These are phyloP conservation scores for Bufo gargarizans DNA, from an alignment of 2,113 vertebrate species.

Conservation along the genomic window DNA sequence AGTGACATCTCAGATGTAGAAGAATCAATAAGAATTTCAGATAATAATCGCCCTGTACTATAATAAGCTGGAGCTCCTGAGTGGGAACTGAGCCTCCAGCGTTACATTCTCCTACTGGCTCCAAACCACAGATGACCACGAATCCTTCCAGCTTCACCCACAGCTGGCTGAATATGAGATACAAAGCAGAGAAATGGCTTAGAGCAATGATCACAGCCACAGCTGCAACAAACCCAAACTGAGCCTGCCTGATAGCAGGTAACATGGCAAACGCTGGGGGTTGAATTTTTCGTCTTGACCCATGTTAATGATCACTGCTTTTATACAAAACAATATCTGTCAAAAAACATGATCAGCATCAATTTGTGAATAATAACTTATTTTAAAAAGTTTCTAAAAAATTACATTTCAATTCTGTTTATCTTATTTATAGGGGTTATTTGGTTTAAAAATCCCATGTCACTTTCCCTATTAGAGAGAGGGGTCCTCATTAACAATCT, in stretches of 20 bases:
- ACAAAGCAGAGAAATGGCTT: background rate
- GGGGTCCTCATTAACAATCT: too few species aligned
- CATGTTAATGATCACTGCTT: constrained; percentile 17
- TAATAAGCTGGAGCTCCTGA: background rate
- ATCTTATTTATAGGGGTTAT: too few species aligned
- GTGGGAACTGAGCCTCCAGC: constrained; percentile 2
- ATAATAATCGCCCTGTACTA: background rate
- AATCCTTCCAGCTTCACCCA: background rate
- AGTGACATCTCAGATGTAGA: background rate
- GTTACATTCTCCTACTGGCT: constrained; percentile 20
- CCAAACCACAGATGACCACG: background rate
- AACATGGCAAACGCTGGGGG: background rate
- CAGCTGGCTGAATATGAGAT: background rate
- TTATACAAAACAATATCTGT: background rate
- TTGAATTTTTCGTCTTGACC: background rate
- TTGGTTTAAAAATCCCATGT: too few species aligned
- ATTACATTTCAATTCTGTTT: too few species aligned
- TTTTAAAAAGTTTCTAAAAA: background rate
- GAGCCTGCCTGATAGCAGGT: constrained; percentile 5
- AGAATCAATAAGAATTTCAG: background rate
- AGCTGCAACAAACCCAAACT: background rate
- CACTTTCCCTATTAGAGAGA: too few species aligned
- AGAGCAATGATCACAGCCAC: background rate
- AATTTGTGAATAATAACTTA: background rate
- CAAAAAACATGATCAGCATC: background rate